These are phyloP conservation scores for Ferrisia virgata DNA, from an alignment of 2,888 invertebrate genomes.

Conservation along the genomic window DNA sequence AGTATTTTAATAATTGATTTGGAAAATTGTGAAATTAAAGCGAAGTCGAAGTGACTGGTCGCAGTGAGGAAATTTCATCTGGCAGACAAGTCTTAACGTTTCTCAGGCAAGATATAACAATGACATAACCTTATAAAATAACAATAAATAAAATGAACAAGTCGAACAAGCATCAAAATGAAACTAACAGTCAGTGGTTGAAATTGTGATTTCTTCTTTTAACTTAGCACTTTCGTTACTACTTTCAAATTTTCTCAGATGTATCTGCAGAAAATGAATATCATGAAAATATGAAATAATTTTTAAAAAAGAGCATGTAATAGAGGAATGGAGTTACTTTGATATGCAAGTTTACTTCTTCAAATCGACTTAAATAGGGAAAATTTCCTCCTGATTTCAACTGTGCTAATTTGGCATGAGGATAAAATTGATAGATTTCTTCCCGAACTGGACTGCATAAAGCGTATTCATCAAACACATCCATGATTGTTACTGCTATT, in stretches of 20 bases:
- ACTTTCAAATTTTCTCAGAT: constrained; percentile 68
- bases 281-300: background rate
- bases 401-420: constrained; percentile 79
- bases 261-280: constrained; percentile 60
- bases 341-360: constrained; percentile 85
- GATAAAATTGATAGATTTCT: constrained; percentile 80
- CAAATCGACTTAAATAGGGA: constrained; percentile 81
- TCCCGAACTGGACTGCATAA: constrained; percentile 73
- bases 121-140: too few relatives aligned
- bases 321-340: constrained; percentile 61
- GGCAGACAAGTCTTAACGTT: too few relatives aligned
- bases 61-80: too few relatives aligned
- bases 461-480: constrained; percentile 86
- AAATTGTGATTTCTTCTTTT: background rate
- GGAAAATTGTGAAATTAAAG: too few relatives aligned
- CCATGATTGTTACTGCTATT: constrained; percentile 73
- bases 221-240: constrained; percentile 58
- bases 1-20: too few relatives aligned
- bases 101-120: too few relatives aligned
- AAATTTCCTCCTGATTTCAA: constrained; percentile 87
- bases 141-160: background rate
- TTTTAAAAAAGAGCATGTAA: background rate
- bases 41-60: too few relatives aligned
- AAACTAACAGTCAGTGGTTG: background rate
- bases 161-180: background rate